phyloP scores from a whole-genome alignment of 2,797 vertebrate genomes.

The Kryptolebias ocellatus region DNA sequence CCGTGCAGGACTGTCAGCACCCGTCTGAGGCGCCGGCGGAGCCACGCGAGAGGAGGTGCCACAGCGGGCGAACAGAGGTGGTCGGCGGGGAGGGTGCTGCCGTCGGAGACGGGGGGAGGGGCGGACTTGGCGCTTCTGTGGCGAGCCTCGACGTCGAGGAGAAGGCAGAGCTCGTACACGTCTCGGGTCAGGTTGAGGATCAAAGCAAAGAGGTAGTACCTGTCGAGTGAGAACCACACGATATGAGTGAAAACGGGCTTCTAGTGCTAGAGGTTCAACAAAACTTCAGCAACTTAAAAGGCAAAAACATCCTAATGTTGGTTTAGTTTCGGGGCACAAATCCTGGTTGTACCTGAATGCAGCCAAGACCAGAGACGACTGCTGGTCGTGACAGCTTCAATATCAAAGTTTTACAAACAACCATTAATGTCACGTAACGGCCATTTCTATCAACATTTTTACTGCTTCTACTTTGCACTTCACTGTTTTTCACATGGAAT shows the following conservation, averaged over 20 bases:
- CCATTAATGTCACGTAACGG: too few relatives aligned
- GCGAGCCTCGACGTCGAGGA: slow-evolving; percentile 83
- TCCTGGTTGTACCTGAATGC: too few relatives aligned
- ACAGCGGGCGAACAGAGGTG: not conserved
- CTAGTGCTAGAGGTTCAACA: not conserved
- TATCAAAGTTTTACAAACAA: too few relatives aligned
- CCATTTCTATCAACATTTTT: too few relatives aligned
- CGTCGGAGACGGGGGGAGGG: not conserved
- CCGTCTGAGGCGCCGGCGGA: slow-evolving; percentile 77
- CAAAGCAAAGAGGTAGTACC: slow-evolving; percentile 92
- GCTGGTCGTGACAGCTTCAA: too few relatives aligned
- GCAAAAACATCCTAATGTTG: too few relatives aligned
- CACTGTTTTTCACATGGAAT: too few relatives aligned
- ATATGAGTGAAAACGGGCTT: too few relatives aligned
- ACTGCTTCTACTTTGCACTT: too few relatives aligned
- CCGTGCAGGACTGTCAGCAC: slow-evolving; percentile 78
- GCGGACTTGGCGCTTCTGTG: slow-evolving; percentile 39
- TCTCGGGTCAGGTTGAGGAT: slow-evolving; percentile 91
- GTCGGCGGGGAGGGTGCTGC: not conserved
- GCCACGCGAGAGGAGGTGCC: slow-evolving; percentile 32
- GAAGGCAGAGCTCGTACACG: slow-evolving; percentile 86
- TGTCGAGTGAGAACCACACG: slow-evolving; percentile 52
- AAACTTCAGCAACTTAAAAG: too few relatives aligned
- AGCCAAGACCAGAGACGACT: too few relatives aligned
- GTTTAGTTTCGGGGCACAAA: too few relatives aligned